phyloP scores from a whole-genome alignment of 2,888 invertebrate species.

The Drosophila subquinaria region DNA sequence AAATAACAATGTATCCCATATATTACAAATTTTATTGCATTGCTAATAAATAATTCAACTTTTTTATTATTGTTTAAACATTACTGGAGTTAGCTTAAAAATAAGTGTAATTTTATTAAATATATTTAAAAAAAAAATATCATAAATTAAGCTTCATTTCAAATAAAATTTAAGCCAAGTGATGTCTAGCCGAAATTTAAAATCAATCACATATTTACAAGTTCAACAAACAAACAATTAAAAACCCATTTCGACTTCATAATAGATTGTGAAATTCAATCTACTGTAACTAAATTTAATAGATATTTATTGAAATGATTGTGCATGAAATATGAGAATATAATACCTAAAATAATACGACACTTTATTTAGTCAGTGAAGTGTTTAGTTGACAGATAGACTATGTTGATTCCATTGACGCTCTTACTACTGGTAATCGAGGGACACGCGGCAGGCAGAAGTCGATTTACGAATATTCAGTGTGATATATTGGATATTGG shows the following conservation, averaged over 20 bases:
- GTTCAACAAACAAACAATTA: too few relatives aligned
- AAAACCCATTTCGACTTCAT: neutral
- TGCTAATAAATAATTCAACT: too few relatives aligned
- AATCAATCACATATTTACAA: too few relatives aligned
- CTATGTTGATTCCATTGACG: constrained; percentile 1
- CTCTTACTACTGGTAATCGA: neutral
- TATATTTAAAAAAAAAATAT: too few relatives aligned
- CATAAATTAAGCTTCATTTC: too few relatives aligned
- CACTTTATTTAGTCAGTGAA: neutral
- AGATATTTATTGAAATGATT: neutral
- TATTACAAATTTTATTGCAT: too few relatives aligned
- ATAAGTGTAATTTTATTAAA: too few relatives aligned
- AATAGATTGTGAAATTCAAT: neutral
- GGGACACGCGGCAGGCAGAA: neutral
- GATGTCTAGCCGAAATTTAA: too few relatives aligned
- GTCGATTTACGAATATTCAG: constrained; percentile 33
- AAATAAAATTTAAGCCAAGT: too few relatives aligned
- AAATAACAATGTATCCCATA: too few relatives aligned
- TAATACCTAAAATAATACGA: neutral
- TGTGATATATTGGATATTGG: constrained; percentile 27
- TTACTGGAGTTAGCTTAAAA: too few relatives aligned
- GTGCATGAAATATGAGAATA: neutral
- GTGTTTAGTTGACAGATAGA: neutral
- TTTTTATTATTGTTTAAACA: too few relatives aligned
- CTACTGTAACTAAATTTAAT: neutral